Evolutionary conservation across 2,888 invertebrate species (phyloP), one percentile per base, ranked within the genome.

Genomic region (Papilio demoleus): DNA sequence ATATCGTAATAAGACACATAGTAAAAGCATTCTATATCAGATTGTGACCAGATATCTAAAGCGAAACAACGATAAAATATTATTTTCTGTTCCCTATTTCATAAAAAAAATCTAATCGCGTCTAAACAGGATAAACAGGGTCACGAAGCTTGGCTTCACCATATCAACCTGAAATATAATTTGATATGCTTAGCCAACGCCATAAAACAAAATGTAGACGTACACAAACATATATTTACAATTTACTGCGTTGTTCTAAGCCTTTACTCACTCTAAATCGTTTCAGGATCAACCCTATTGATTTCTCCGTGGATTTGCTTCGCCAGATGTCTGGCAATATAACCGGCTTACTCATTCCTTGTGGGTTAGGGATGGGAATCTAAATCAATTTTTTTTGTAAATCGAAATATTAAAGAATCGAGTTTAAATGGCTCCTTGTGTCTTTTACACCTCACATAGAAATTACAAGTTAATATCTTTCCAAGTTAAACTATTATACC

Each of bases 311-410:
- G 70, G 88, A 85, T 76, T 89, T 89, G 83, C 81, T 86, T 66
- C 88, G 87, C 92, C 90, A 92, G 72, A 92, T 78, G 68, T 90
- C 89, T 78, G 92, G 90, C 75, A 92, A 81, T 80, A 81, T 88
- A 76, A 79, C 74, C 68, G 83, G 81, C 79, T 85, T 88, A 85
- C 80, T 82, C 80, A 78, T 80, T 78, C 82, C 85, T 80, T 84
- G 82, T 65, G 80, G 84, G 75, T 78, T 84, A 82, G 82, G 79
- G 11, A 69, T 65, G 11, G 83, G 73, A 67, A 86, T 84, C 90
- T 91, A 85, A 75, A 86, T 86, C 78, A 85, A 79, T 82, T 73
- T 70, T n/a, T n/a, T n/a, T n/a, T n/a, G n/a, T 71, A 73, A 36
- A 60, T 27, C 42, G 34, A 31, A 24, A 42, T 36, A 24, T 68